Percentiles rank a stretch among this genome's conserved stretches.
These are phyloP conservation scores for Chrysodeixis includens DNA, from an alignment of 2,888 invertebrate genomes.

Conservation along the genomic window DNA sequence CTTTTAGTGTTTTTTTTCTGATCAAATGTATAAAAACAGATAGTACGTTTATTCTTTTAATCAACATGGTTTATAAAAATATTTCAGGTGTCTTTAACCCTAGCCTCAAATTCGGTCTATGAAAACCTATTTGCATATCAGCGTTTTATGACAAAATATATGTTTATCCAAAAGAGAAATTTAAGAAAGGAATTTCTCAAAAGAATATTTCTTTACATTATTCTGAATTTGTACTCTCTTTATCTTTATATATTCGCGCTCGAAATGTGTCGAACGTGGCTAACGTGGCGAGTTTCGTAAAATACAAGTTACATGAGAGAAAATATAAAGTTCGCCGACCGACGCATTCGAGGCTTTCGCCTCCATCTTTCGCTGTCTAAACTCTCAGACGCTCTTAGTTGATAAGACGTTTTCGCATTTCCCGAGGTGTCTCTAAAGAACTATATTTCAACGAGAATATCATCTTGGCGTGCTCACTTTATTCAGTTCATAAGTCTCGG, in stretches of 20 bases:
- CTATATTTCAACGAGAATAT: constrained; percentile 63
- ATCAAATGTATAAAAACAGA: not conserved
- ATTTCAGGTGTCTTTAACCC: too few species aligned
- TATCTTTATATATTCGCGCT: not conserved
- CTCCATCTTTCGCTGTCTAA: constrained; percentile 53
- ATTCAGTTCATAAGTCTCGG: constrained; percentile 72
- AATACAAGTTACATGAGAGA: not conserved
- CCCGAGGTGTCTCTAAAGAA: constrained; percentile 60
- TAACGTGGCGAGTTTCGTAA: not conserved
- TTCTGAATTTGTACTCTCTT: not conserved
- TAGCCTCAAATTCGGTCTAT: too few species aligned
- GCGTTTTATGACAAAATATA: not conserved
- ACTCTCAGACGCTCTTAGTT: constrained; percentile 55
- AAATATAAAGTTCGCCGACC: constrained; percentile 17
- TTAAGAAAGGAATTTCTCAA: not conserved
- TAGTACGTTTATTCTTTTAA: not conserved
- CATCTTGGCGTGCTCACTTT: constrained; percentile 63
- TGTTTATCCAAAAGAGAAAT: not conserved
- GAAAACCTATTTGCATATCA: not conserved
- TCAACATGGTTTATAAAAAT: not conserved
- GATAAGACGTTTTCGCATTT: constrained; percentile 61
- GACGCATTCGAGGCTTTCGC: constrained; percentile 22
- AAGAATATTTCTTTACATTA: not conserved
- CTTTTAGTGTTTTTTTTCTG: constrained; percentile 8
- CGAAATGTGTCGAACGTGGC: not conserved